Conservation (phyloP, 1,140 invertebrate genomes). For the Vanessa tameamea region DNA sequence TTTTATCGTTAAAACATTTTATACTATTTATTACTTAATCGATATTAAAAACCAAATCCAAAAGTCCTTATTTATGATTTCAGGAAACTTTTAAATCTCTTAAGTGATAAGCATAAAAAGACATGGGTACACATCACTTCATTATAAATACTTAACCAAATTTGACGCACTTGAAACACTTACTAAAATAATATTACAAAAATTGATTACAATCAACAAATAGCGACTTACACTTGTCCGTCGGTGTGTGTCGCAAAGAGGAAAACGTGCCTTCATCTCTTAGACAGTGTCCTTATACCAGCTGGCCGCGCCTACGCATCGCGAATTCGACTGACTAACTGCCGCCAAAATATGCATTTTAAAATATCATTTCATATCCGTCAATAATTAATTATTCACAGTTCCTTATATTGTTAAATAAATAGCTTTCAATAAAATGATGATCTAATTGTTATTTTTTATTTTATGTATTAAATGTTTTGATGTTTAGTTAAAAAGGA, state of each 20-base stretch:
- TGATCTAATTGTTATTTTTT: slow-evolving; percentile 28
- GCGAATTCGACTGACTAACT: slow-evolving; percentile 38
- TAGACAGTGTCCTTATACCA: slow-evolving; percentile 61
- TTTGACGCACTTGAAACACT: too few species aligned
- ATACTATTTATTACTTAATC: too few species aligned
- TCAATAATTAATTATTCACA: slow-evolving; percentile 38
- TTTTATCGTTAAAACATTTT: too few species aligned
- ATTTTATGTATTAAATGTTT: too few species aligned
- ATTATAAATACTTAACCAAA: too few species aligned
- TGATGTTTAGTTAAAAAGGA: too few species aligned
- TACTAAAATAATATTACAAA: not conserved
- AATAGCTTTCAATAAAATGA: slow-evolving; percentile 18
- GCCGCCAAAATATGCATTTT: slow-evolving; percentile 37
- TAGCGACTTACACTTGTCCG: slow-evolving; percentile 61
- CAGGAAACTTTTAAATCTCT: too few species aligned
- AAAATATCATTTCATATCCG: slow-evolving; percentile 44
- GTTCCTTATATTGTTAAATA: slow-evolving; percentile 18
- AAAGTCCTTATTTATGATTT: too few species aligned
- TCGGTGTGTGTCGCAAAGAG: slow-evolving; percentile 58
- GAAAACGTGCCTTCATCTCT: slow-evolving; percentile 54
- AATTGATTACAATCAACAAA: slow-evolving; percentile 8
- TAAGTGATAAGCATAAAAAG: too few species aligned
- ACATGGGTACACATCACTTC: too few species aligned
- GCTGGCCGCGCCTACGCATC: slow-evolving; percentile 59
- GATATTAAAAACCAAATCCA: too few species aligned